These are phyloP conservation scores for Candoia aspera DNA, from an alignment of 2,113 vertebrate genomes.

Conservation along the genomic window DNA sequence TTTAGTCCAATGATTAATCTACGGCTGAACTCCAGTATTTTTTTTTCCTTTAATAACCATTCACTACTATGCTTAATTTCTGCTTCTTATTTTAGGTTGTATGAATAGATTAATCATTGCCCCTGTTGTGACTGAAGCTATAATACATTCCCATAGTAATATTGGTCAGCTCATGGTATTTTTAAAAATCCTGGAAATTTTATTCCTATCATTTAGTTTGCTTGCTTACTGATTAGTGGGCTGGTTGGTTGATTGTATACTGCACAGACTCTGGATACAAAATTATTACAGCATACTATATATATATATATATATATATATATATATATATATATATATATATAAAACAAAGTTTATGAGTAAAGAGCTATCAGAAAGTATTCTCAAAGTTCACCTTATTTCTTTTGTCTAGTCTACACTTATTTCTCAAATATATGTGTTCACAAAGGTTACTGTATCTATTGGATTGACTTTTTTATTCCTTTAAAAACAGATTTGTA, in stretches of 20 bases:
- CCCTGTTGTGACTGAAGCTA: background rate
- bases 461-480: background rate
- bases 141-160: background rate
- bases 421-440: background rate
- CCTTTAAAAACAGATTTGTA: background rate
- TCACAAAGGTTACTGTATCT: conserved; percentile 1
- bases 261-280: background rate
- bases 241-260: background rate
- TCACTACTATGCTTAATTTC: background rate
- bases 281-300: background rate
- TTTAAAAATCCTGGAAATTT: background rate
- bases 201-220: background rate
- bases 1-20: background rate
- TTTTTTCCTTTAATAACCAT: background rate
- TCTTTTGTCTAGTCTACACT: background rate
- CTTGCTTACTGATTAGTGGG: background rate
- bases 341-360: background rate
- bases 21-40: background rate
- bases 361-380: background rate
- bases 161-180: background rate
- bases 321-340: background rate
- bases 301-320: background rate
- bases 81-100: background rate
- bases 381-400: background rate
- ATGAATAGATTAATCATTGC: background rate